Conservation (phyloP, 2,888 invertebrate species). For the Leptogaster cylindrica region DNA sequence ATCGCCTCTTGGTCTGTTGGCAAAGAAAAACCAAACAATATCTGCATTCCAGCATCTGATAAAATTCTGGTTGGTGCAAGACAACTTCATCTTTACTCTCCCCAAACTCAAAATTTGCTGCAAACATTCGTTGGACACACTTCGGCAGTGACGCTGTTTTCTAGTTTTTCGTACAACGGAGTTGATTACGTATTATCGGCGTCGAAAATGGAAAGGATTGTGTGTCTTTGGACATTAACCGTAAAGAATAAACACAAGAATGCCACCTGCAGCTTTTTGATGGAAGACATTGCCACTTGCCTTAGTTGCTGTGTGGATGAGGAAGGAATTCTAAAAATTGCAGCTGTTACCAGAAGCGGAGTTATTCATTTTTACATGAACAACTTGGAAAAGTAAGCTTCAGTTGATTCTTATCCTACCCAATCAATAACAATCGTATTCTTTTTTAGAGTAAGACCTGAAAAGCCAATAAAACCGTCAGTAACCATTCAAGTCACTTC, state of each 20-base stretch:
- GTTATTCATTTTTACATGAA: slow-evolving; percentile 80
- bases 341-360: slow-evolving; percentile 74
- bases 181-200: slow-evolving; percentile 57
- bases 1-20: slow-evolving; percentile 68
- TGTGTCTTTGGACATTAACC: slow-evolving; percentile 59
- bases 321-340: slow-evolving; percentile 62
- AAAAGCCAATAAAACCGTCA: slow-evolving; percentile 71
- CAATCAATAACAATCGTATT: background rate
- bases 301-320: slow-evolving; percentile 65
- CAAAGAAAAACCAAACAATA: slow-evolving; percentile 63
- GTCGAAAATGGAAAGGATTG: slow-evolving; percentile 58
- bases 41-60: slow-evolving; percentile 57
- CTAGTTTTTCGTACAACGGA: slow-evolving; percentile 52
- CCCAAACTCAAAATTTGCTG: slow-evolving; percentile 66
- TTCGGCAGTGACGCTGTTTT: slow-evolving; percentile 65
- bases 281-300: slow-evolving; percentile 72
- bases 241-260: slow-evolving; percentile 61
- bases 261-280: slow-evolving; percentile 67
- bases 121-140: slow-evolving; percentile 72
- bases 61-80: slow-evolving; percentile 56
- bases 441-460: slow-evolving; percentile 55
- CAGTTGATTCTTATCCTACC: background rate
- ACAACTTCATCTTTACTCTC: slow-evolving; percentile 65
- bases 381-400: slow-evolving; percentile 70
- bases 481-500: slow-evolving; percentile 68